Conservation (phyloP, 2,797 vertebrate species). For the Hydrocynus forskahlii region DNA sequence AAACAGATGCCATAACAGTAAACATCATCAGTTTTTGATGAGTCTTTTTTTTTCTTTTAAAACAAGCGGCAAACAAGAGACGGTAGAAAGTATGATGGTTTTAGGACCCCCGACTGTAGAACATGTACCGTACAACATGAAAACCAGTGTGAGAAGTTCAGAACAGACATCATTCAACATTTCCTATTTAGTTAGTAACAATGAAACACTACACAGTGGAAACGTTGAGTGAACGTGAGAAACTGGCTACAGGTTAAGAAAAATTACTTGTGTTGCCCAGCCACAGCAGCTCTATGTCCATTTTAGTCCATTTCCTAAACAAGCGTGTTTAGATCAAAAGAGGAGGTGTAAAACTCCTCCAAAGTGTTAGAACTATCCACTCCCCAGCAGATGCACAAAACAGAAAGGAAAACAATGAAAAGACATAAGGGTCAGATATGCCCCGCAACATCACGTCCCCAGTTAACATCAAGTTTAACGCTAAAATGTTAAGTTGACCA, state of each 20-base stretch:
- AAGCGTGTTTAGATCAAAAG: slow-evolving; percentile 56
- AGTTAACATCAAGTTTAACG: slow-evolving; percentile 58
- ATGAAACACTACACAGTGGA: slow-evolving; percentile 69
- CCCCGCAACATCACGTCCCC: slow-evolving; percentile 69
- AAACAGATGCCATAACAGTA: slow-evolving; percentile 73
- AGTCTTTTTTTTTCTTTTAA: slow-evolving; percentile 59
- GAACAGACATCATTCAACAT: slow-evolving; percentile 72
- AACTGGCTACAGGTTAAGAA: slow-evolving; percentile 66
- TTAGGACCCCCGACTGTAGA: slow-evolving; percentile 72
- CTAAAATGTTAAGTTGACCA: slow-evolving; percentile 78
- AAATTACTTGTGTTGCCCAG: slow-evolving; percentile 65
- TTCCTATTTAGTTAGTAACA: slow-evolving; percentile 76
- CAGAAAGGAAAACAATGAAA: not conserved
- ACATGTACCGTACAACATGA: slow-evolving; percentile 68
- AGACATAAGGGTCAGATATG: slow-evolving; percentile 61
- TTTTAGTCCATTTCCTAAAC: slow-evolving; percentile 70
- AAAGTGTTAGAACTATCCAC: slow-evolving; percentile 63
- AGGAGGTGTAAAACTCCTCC: slow-evolving; percentile 58
- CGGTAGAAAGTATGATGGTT: slow-evolving; percentile 67
- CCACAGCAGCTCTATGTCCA: slow-evolving; percentile 67
- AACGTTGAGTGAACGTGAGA: slow-evolving; percentile 69
- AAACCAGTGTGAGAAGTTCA: slow-evolving; percentile 69
- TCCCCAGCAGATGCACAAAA: slow-evolving; percentile 50
- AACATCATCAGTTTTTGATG: too few species aligned
- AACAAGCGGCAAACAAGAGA: slow-evolving; percentile 76